Evolutionary conservation across 2,888 invertebrate genomes (phyloP).

Genomic region (Callinectes sapidus): DNA sequence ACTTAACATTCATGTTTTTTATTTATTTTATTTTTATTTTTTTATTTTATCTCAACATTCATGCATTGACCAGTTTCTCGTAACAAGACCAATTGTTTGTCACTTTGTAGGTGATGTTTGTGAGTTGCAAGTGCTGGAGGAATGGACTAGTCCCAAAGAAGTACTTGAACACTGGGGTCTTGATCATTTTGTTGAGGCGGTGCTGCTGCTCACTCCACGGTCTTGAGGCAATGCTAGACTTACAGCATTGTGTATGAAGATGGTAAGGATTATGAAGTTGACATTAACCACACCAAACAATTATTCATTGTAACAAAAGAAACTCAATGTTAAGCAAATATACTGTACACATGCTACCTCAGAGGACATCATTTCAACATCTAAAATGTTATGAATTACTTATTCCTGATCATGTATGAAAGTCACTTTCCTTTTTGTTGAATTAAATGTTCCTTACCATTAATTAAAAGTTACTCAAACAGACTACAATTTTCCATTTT

Average conservation of each 20-base stretch:
- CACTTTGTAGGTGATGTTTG: slow-evolving; percentile 42
- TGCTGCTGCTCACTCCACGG: slow-evolving; percentile 46
- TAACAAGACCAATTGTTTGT: not conserved
- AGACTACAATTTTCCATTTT: too few relatives aligned
- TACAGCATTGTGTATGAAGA: not conserved
- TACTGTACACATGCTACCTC: not conserved
- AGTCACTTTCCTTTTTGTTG: too few relatives aligned
- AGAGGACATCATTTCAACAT: not conserved
- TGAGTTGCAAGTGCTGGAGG: slow-evolving; percentile 35
- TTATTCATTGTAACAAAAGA: not conserved
- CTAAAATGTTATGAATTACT: too few relatives aligned
- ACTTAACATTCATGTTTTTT: not conserved
- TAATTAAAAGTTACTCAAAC: too few relatives aligned
- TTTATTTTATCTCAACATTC: not conserved
- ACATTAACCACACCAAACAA: not conserved
- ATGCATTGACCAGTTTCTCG: not conserved
- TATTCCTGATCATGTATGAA: too few relatives aligned
- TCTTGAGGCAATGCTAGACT: not conserved
- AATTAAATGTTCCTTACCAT: too few relatives aligned
- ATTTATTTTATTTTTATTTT: not conserved
- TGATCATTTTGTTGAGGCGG: slow-evolving; percentile 5
- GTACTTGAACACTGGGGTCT: slow-evolving; percentile 26
- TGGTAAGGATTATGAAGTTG: not conserved
- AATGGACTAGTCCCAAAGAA: slow-evolving; percentile 1
- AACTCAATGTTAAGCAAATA: not conserved